Evolutionary conservation across 2,888 invertebrate species (phyloP).

Genomic region (Stenolophus ochropezus): DNA sequence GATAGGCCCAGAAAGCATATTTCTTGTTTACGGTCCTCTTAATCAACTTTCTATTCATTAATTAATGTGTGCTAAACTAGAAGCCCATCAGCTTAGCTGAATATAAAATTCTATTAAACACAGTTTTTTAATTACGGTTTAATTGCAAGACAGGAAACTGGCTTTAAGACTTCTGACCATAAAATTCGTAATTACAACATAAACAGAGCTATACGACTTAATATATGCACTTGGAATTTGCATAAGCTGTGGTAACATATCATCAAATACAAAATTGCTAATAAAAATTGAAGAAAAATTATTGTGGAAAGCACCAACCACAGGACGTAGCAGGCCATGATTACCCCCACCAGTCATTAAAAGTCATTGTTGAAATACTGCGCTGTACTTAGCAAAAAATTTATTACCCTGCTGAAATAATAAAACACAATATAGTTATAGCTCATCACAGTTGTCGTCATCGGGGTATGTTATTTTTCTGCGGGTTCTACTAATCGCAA

Average conservation of each 20-base stretch:
- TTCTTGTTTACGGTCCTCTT: slow-evolving; percentile 24
- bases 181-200: slow-evolving; percentile 60
- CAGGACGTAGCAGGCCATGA: neutral
- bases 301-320: slow-evolving; percentile 23
- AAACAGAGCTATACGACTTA: slow-evolving; percentile 51
- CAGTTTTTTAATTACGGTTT: slow-evolving; percentile 56
- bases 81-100: slow-evolving; percentile 45
- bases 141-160: slow-evolving; percentile 52
- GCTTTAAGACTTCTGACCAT: slow-evolving; percentile 55
- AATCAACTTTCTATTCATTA: slow-evolving; percentile 58
- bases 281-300: slow-evolving; percentile 52
- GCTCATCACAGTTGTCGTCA: slow-evolving; percentile 1
- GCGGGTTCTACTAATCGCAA: too few relatives aligned
- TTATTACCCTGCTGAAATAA: slow-evolving; percentile 32
- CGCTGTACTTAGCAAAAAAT: slow-evolving; percentile 18
- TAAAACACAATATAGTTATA: slow-evolving; percentile 43
- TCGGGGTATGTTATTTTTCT: slow-evolving; percentile 10
- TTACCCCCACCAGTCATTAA: slow-evolving; percentile 23
- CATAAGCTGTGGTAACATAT: slow-evolving; percentile 49
- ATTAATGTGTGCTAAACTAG: slow-evolving; percentile 42
- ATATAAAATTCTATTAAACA: slow-evolving; percentile 53
- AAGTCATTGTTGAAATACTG: slow-evolving; percentile 42
- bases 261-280: slow-evolving; percentile 52
- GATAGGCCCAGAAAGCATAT: slow-evolving; percentile 34
- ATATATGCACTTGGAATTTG: slow-evolving; percentile 56